A percentile compares a stretch with the other conserved stretches of the same genome.
Evolutionary conservation across 2,888 invertebrate species (phyloP).

Genomic region (Petrolisthes manimaculis): DNA sequence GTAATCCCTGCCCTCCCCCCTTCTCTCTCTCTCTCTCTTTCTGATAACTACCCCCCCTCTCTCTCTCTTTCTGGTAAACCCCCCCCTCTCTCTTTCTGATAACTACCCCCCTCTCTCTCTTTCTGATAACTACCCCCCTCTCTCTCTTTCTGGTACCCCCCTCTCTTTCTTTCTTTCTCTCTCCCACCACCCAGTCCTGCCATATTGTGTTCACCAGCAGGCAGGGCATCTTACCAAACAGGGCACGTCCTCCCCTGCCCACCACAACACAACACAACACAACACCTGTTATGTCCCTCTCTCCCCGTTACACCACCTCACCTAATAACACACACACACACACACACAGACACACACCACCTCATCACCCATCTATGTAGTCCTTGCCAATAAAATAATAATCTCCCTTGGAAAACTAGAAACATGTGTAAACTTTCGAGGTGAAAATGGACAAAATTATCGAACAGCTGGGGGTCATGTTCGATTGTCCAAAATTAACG

Average conservation of each 20-base stretch:
- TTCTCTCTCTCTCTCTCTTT: neutral
- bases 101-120: neutral
- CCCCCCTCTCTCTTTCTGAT: neutral
- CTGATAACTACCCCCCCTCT: neutral
- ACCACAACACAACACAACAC: neutral
- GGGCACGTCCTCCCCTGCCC: neutral
- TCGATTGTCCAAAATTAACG: no score
- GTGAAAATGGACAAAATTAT: no score
- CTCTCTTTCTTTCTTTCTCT: neutral
- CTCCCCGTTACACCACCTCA: neutral
- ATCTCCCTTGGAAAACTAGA: neutral
- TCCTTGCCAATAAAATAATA: neutral
- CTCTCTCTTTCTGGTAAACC: no score
- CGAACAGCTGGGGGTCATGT: no score
- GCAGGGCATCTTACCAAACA: no score
- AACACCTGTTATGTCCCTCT: neutral
- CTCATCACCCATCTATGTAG: neutral
- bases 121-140: no score
- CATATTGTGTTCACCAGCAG: neutral
- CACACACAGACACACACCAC: neutral
- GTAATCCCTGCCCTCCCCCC: neutral
- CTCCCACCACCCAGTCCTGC: neutral
- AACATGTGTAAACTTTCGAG: no score
- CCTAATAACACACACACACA: neutral
- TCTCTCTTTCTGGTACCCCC: neutral